These are phyloP conservation scores for Malthinus seriepunctatus DNA, from an alignment of 2,888 invertebrate genomes.

Conservation along the genomic window DNA sequence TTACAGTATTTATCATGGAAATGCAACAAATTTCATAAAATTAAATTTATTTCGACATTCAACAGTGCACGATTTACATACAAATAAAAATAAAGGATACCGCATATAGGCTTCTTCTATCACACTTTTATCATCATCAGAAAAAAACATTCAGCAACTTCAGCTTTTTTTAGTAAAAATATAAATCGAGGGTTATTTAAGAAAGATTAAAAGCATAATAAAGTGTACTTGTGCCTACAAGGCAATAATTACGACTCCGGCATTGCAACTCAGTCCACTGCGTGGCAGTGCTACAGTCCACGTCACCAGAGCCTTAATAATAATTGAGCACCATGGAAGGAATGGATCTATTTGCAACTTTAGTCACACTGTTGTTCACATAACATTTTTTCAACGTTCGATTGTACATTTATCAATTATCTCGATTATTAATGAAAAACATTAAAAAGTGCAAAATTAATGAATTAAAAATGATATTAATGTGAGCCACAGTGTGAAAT, in stretches of 20 bases:
- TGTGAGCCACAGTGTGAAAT: constrained; percentile 39
- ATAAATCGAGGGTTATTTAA: constrained; percentile 9
- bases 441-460: neutral
- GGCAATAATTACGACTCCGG: constrained; percentile 41
- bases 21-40: no score
- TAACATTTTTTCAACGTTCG: constrained; percentile 21
- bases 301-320: constrained; percentile 35
- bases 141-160: no score
- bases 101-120: no score
- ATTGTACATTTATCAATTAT: no score
- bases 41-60: no score
- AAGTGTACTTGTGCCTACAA: constrained; percentile 37
- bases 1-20: no score
- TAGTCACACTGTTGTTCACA: constrained; percentile 34
- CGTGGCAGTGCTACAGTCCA: constrained; percentile 43
- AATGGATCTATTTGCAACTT: constrained; percentile 59
- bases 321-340: constrained; percentile 72
- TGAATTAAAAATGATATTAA: constrained; percentile 26
- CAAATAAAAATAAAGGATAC: no score
- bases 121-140: no score
- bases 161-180: neutral
- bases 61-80: no score
- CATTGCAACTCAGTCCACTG: constrained; percentile 46
- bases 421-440: no score
- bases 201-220: constrained; percentile 7